These are phyloP conservation scores for Poicephalus meyeri DNA, from an alignment of 2,113 vertebrate species.

Conservation along the genomic window DNA sequence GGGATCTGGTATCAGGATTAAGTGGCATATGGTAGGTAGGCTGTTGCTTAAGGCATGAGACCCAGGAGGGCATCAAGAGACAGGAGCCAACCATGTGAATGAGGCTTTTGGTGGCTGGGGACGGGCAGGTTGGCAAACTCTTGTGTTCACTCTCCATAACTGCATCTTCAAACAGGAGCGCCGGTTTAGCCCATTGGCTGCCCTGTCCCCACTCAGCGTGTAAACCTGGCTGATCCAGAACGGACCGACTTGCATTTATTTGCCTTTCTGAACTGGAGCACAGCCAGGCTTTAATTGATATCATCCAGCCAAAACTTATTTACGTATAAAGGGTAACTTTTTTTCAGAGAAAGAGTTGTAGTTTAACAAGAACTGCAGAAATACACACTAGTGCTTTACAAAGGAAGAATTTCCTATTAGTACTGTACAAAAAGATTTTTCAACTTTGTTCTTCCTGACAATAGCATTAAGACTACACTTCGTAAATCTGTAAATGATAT, in stretches of 20 bases:
- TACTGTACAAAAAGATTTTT: not conserved
- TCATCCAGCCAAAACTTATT: not conserved
- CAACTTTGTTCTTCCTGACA: not conserved
- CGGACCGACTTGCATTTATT: not conserved
- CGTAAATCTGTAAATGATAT: not conserved
- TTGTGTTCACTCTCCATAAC: not conserved
- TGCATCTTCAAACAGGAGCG: not conserved
- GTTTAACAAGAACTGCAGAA: not conserved
- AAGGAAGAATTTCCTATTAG: not conserved
- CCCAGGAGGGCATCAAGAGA: not conserved
- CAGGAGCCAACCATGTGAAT: not conserved
- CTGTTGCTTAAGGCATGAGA: not conserved
- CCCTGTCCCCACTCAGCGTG: fast-evolving
- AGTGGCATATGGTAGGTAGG: fast-evolving
- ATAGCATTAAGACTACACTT: not conserved
- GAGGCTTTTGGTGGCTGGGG: not conserved
- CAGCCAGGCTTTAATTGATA: slow-evolving; percentile 2
- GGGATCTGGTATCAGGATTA: fast-evolving
- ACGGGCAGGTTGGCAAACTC: not conserved
- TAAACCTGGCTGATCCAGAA: not conserved
- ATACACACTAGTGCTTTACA: fast-evolving
- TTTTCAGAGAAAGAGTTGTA: not conserved
- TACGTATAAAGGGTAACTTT: not conserved
- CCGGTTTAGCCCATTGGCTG: not conserved
- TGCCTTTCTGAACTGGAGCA: not conserved